phyloP scores from a whole-genome alignment of 35 echinoderm and acorn worm species.

The Apostichopus californicus region DNA sequence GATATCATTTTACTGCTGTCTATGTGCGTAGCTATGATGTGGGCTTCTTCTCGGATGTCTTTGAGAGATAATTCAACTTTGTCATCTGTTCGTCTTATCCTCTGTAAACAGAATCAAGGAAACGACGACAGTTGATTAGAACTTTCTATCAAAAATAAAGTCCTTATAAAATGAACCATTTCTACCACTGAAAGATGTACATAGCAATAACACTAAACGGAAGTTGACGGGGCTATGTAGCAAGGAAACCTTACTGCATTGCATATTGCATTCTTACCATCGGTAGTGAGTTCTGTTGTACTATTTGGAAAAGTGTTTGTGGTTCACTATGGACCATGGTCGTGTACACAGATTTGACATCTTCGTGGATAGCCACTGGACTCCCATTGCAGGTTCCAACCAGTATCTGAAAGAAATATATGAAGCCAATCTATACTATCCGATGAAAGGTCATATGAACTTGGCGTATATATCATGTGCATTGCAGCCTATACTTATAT shows the following conservation, averaged over 20 bases:
- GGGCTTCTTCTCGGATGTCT: neutral
- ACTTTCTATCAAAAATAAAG: too few species aligned
- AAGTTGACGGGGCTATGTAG: too few species aligned
- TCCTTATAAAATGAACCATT: too few species aligned
- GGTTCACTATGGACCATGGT: slow-evolving; percentile 5
- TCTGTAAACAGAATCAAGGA: neutral
- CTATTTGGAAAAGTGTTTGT: neutral
- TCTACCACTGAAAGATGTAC: too few species aligned
- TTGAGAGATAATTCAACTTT: neutral
- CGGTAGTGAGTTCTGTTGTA: neutral
- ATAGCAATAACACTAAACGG: too few species aligned
- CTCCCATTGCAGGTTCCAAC: slow-evolving; percentile 17
- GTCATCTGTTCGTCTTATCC: slow-evolving; percentile 1
- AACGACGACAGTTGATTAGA: too few species aligned
- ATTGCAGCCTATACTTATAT: too few species aligned
- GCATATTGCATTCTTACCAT: neutral
- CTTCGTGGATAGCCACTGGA: neutral
- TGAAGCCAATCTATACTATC: neutral
- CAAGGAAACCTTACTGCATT: too few species aligned
- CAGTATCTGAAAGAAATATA: neutral
- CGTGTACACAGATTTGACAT: neutral
- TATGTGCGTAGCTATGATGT: slow-evolving; percentile 27
- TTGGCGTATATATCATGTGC: too few species aligned
- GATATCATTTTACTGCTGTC: neutral
- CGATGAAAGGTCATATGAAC: too few species aligned